These are phyloP conservation scores for Talpa occidentalis DNA, from an alignment of 2,113 vertebrate genomes.

Conservation along the genomic window DNA sequence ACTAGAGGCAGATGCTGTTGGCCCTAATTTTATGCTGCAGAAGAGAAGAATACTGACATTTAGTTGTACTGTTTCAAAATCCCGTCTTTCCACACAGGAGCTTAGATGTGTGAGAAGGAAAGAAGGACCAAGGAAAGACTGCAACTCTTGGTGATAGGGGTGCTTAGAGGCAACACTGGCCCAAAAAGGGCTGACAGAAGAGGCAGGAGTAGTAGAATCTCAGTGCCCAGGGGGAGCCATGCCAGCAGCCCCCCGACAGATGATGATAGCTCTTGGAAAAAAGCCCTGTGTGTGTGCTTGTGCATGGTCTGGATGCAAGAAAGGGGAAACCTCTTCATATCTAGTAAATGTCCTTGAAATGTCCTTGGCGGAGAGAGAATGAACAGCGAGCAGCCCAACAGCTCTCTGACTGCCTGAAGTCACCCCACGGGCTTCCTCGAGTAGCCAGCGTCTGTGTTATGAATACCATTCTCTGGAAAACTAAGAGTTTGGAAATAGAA, in stretches of 20 bases:
- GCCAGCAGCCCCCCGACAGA: background rate
- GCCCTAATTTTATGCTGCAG: background rate
- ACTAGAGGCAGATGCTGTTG: background rate
- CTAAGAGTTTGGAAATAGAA: background rate
- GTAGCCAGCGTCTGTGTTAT: background rate
- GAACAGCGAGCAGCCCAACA: background rate
- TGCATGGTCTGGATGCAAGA: background rate
- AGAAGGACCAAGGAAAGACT: background rate
- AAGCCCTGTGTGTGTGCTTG: background rate
- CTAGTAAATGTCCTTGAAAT: conserved; percentile 4
- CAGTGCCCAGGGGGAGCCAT: background rate
- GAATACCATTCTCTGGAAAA: background rate
- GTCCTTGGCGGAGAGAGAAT: conserved; percentile 46
- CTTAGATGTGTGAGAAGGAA: background rate
- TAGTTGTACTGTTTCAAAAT: background rate
- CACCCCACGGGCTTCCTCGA: background rate
- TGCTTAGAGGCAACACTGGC: background rate
- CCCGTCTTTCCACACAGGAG: background rate
- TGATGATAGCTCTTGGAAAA: background rate
- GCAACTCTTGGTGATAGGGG: background rate
- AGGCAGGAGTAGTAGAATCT: background rate
- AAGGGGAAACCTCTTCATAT: background rate
- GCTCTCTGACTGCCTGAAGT: background rate
- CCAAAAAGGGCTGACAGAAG: background rate
- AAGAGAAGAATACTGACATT: background rate